A percentile compares a stretch with the other conserved stretches of the same genome.
Evolutionary conservation across 2,113 vertebrate genomes (phyloP).

Genomic region (Daphoenositta chrysoptera): DNA sequence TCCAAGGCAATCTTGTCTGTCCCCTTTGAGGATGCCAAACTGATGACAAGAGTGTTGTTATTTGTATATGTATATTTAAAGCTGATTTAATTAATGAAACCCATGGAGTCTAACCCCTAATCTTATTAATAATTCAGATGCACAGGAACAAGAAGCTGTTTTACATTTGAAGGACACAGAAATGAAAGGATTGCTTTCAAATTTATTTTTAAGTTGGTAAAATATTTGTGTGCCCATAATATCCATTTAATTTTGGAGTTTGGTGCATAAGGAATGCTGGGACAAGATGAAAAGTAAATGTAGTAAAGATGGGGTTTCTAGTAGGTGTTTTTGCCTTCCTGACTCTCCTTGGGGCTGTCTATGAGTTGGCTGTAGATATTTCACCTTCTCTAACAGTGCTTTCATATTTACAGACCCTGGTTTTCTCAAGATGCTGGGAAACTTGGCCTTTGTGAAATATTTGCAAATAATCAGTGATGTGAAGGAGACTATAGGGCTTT

Average conservation of each 20-base stretch:
- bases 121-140: constrained; percentile 9
- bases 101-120: background rate
- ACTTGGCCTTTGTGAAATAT: background rate
- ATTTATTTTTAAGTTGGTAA: constrained; percentile 40
- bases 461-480: background rate
- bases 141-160: constrained; percentile 24
- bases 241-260: constrained; percentile 21
- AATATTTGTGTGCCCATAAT: constrained; percentile 25
- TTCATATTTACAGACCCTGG: background rate
- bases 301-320: background rate
- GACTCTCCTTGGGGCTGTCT: background rate
- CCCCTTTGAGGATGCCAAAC: background rate
- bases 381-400: background rate
- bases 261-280: background rate
- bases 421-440: background rate
- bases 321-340: background rate
- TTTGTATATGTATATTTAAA: constrained; percentile 30
- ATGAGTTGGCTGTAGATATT: background rate
- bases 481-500: background rate
- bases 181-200: constrained; percentile 40
- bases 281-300: background rate
- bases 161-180: background rate
- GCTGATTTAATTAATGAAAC: constrained; percentile 25
- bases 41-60: background rate
- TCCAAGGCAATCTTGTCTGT: background rate